Evolutionary conservation across 2,888 invertebrate species (phyloP), one percentile per base, ranked within the genome.

Genomic region (Euspilapteryx auroguttella): DNA sequence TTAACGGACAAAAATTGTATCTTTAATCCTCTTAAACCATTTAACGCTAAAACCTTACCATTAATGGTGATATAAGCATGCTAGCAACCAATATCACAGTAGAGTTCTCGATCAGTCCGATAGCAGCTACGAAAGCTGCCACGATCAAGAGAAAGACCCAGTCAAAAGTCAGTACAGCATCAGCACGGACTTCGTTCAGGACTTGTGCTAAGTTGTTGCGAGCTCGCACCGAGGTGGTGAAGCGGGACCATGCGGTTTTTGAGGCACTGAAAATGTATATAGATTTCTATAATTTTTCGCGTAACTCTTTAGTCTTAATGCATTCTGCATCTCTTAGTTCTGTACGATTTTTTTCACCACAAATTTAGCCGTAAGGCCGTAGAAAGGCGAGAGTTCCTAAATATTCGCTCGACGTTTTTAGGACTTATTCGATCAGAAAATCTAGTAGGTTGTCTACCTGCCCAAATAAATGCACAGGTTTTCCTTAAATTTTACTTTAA

Each of bases 21-120:
- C n/a, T n/a, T n/a, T n/a, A n/a, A n/a, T n/a, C n/a, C n/a, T n/a
- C n/a, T n/a, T n/a, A n/a, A n/a, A n/a, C n/a, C n/a, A 89, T 86
- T 1, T 89, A 89, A 15, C 87, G 86, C 85, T 86, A 45, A 6
- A 56, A 44, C 30, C 46, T 53, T 55, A 86, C 86, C 87, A 89
- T 88, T 23, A 89, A 66, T 0, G 89, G 89, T 0, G 88, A 89
- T 31, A 89, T 86, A 11, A 89, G 75, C 88, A 89, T 89, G 47
- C 87, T 87, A 28, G 88, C 87, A 4, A 89, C 85, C 22, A 89
- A 59, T 32, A 83, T 79, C 7, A 89, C 83, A 4, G 85, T 83
- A 37, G 85, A 87, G 48, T 86, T 81, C 49, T 89, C 89, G 6
- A 84, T 79, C 33, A 90, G 56, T 2, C 89, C 89, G 36, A 89